phyloP scores from a whole-genome alignment of 1,140 invertebrate genomes.

The Solenopsis invicta region DNA sequence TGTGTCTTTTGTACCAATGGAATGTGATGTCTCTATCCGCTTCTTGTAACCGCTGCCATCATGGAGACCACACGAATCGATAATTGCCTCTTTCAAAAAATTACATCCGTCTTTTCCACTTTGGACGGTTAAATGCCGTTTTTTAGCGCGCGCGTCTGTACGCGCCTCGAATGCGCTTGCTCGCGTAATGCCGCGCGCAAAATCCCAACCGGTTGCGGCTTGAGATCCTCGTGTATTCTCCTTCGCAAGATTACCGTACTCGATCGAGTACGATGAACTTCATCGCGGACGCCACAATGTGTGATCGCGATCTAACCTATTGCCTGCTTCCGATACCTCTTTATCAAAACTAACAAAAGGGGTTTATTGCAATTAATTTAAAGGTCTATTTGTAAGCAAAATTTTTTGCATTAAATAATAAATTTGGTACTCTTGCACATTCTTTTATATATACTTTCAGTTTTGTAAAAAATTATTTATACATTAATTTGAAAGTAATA shows the following conservation, averaged over 20 bases:
- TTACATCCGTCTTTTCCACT: slow-evolving; percentile 84
- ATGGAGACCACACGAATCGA: slow-evolving; percentile 86
- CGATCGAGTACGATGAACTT: slow-evolving; percentile 40
- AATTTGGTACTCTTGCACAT: neutral
- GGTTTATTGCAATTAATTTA: neutral
- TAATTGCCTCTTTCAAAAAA: slow-evolving; percentile 85
- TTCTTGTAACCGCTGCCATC: slow-evolving; percentile 78
- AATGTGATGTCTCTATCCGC: slow-evolving; percentile 87
- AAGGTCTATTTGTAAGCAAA: neutral
- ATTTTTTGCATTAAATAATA: neutral
- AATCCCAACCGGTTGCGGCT: slow-evolving; percentile 74
- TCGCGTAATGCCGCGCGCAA: slow-evolving; percentile 78
- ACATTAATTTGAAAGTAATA: neutral
- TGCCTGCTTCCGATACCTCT: neutral
- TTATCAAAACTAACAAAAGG: neutral
- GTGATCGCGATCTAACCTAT: neutral
- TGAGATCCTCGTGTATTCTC: neutral
- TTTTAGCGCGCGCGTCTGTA: slow-evolving; percentile 79
- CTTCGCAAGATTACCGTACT: slow-evolving; percentile 30
- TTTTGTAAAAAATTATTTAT: neutral
- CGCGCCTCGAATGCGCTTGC: slow-evolving; percentile 78
- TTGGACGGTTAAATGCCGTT: slow-evolving; percentile 79
- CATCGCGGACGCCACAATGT: neutral
- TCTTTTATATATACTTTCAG: neutral
- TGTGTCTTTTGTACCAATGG: slow-evolving; percentile 83